Conservation (phyloP, 1,140 invertebrate genomes). For the Diorhabda sublineata region DNA sequence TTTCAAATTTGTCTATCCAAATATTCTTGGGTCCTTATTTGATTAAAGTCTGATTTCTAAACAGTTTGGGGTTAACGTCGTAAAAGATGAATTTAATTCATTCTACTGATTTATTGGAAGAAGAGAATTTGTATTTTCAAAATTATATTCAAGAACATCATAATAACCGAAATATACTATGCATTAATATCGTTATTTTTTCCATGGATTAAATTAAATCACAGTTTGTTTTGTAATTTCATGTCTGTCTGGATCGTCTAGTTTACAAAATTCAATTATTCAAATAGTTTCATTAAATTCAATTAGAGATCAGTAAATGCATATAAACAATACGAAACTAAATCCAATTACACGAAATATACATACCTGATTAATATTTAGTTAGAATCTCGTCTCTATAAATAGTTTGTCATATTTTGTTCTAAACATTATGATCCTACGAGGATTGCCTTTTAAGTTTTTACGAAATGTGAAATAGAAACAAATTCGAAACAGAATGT, state of each 20-base stretch:
- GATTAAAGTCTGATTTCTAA: too few relatives aligned
- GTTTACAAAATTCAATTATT: neutral
- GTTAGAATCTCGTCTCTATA: neutral
- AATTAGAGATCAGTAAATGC: neutral
- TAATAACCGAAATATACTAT: neutral
- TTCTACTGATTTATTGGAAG: too few relatives aligned
- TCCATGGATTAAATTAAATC: neutral
- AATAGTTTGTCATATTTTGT: neutral
- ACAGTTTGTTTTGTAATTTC: neutral
- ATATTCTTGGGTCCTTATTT: too few relatives aligned
- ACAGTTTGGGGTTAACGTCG: too few relatives aligned
- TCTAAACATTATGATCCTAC: neutral
- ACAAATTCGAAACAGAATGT: too few relatives aligned
- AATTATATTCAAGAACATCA: too few relatives aligned
- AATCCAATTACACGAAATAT: neutral
- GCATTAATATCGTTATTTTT: neutral
- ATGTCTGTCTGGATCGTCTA: constrained; percentile 1
- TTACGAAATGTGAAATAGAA: too few relatives aligned
- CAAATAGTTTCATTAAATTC: constrained; percentile 3
- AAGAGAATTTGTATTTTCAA: too few relatives aligned
- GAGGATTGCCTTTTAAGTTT: too few relatives aligned
- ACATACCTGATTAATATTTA: neutral
- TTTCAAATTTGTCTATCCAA: too few relatives aligned
- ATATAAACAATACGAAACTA: neutral
- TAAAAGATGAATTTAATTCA: too few relatives aligned